A percentile compares a stretch with the other conserved stretches of the same genome.
Evolutionary conservation across 2,888 invertebrate genomes (phyloP).

Genomic region (Cheilosia scutellata): DNA sequence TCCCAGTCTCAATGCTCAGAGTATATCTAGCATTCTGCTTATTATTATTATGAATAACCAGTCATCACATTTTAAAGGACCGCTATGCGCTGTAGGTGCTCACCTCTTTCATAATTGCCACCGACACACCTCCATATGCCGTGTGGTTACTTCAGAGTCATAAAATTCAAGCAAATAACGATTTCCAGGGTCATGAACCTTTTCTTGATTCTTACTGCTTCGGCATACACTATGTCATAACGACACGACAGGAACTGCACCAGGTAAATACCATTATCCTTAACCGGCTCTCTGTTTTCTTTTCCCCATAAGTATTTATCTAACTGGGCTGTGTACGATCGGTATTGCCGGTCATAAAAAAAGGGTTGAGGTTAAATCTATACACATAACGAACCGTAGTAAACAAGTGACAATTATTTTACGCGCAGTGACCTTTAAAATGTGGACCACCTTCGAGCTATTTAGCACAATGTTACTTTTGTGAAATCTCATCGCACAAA

Average conservation of each 20-base stretch:
- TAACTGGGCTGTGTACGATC: conserved; percentile 34
- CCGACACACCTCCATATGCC: conserved; percentile 43
- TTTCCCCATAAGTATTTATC: conserved; percentile 48
- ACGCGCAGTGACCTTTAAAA: conserved; percentile 28
- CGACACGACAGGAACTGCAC: background rate
- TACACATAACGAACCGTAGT: conserved; percentile 46
- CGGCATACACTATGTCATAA: background rate
- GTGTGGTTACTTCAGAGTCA: conserved; percentile 40
- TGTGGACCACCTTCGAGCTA: conserved; percentile 11
- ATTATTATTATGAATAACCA: background rate
- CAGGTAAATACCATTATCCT: conserved; percentile 41
- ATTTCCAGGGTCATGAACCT: conserved; percentile 55
- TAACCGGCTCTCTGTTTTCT: conserved; percentile 16
- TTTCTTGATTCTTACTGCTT: background rate
- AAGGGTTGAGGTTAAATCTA: conserved; percentile 66
- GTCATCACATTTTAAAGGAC: conserved; percentile 10
- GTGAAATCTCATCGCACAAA: conserved; percentile 24
- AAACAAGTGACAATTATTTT: conserved; percentile 52
- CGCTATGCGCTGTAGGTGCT: conserved; percentile 15
- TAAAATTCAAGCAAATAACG: conserved; percentile 52
- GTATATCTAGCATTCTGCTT: background rate
- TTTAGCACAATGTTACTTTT: conserved; percentile 38
- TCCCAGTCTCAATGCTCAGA: background rate
- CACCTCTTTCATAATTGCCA: conserved; percentile 28
- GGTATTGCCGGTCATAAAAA: conserved; percentile 59